Conservation (phyloP, 2,113 vertebrate genomes). For the Oreochromis aureus region DNA sequence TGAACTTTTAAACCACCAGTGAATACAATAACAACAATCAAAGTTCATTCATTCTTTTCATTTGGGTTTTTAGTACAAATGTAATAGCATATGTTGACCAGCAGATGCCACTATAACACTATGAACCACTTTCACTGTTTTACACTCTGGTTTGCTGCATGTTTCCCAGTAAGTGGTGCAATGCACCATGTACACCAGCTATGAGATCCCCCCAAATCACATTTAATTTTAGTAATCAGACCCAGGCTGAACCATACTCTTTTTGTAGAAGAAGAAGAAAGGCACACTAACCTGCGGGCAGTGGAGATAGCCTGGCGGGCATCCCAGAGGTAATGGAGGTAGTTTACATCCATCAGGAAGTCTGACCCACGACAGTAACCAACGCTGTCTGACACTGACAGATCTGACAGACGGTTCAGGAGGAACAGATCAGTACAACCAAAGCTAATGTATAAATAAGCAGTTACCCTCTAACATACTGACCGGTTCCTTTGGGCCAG, state of each 20-base stretch:
- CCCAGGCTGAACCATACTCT: background rate
- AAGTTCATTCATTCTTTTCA: background rate
- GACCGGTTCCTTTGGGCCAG: conserved; percentile 78
- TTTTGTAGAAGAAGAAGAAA: background rate
- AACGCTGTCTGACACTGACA: background rate
- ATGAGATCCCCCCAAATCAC: background rate
- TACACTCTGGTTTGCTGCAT: background rate
- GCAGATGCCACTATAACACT: background rate
- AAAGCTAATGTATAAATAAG: background rate
- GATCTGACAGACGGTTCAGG: background rate
- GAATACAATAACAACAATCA: background rate
- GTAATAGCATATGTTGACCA: background rate
- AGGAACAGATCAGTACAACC: background rate
- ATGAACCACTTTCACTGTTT: background rate
- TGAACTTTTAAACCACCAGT: background rate
- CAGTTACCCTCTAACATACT: background rate
- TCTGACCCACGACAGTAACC: conserved; percentile 74
- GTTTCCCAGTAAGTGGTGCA: background rate
- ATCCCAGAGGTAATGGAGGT: conserved; percentile 89
- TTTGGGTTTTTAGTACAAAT: background rate
- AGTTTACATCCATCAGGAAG: conserved; percentile 82
- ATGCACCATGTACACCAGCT: background rate
- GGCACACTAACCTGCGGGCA: conserved; percentile 25
- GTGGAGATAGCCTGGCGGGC: conserved; percentile 76
- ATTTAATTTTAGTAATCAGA: background rate